These are phyloP conservation scores for Solen grandis DNA, from an alignment of 1,140 invertebrate genomes.

Conservation along the genomic window DNA sequence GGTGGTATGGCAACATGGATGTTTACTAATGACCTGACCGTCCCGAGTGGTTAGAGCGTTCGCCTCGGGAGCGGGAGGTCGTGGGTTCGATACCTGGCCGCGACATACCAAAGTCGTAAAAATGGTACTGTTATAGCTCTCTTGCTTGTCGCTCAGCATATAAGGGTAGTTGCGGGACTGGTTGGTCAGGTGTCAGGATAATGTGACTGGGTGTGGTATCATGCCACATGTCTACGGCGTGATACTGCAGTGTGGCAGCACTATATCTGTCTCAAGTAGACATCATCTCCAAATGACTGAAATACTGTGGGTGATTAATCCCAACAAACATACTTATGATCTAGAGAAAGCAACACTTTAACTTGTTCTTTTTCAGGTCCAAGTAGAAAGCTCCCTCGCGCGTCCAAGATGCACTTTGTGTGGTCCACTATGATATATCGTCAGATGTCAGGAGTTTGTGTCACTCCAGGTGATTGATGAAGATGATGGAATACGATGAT, in stretches of 20 bases:
- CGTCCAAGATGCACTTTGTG: slow-evolving; percentile 14
- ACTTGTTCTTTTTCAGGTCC: slow-evolving; percentile 8
- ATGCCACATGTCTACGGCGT: background rate
- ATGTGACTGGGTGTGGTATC: no score
- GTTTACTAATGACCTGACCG: no score
- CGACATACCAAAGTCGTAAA: no score
- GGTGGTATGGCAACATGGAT: no score
- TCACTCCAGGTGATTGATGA: slow-evolving; percentile 3
- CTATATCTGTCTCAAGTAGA: background rate
- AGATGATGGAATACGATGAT: slow-evolving; percentile 42
- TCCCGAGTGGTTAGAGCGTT: no score
- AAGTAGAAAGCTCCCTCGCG: slow-evolving; percentile 24
- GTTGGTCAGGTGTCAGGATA: no score
- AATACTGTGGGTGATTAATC: background rate
- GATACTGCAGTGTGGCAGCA: background rate
- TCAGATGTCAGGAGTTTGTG: background rate
- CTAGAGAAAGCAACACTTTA: background rate
- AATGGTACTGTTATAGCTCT: no score
- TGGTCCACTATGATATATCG: background rate
- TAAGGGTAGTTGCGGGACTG: no score
- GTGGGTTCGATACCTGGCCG: no score
- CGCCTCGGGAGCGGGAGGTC: no score
- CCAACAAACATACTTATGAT: background rate
- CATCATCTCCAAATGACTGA: background rate
- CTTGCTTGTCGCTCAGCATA: no score